Conservation (phyloP, 2,797 vertebrate species). For the Philypnodon macrostomus region DNA sequence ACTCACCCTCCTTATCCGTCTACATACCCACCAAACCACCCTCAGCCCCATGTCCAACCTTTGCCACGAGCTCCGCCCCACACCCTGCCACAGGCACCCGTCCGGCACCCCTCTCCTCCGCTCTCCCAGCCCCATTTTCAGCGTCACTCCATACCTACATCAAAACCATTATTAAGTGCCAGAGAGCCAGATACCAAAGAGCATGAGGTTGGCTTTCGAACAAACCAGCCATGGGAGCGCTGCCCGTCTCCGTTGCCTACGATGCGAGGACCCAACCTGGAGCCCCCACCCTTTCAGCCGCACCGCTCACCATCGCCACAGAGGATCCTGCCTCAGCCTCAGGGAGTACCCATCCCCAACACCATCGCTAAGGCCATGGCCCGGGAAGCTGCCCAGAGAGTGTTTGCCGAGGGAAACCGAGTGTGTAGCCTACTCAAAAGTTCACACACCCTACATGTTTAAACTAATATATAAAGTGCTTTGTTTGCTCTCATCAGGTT, state of each 20-base stretch:
- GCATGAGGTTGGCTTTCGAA: slow-evolving; percentile 72
- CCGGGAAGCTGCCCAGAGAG: slow-evolving; percentile 91
- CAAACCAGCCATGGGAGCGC: slow-evolving; percentile 87
- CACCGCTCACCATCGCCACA: slow-evolving; percentile 90
- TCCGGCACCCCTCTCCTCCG: slow-evolving; percentile 76
- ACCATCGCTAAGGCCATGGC: slow-evolving; percentile 97
- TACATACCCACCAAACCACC: slow-evolving; percentile 77
- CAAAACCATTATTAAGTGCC: slow-evolving; percentile 90
- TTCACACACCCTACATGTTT: background rate
- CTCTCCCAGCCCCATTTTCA: slow-evolving; percentile 79
- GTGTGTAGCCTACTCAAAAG: slow-evolving; percentile 57
- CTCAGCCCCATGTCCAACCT: slow-evolving; percentile 76
- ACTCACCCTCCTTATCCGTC: slow-evolving; percentile 76
- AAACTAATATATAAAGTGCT: background rate
- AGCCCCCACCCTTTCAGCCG: slow-evolving; percentile 81
- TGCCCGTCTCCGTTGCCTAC: slow-evolving; percentile 74
- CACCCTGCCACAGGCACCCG: slow-evolving; percentile 73
- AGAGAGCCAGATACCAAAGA: slow-evolving; percentile 96
- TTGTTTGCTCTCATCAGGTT: slow-evolving; percentile 68
- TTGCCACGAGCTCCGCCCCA: slow-evolving; percentile 72
- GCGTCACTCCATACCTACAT: slow-evolving; percentile 79
- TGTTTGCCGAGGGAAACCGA: slow-evolving; percentile 85
- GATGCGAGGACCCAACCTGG: slow-evolving; percentile 77
- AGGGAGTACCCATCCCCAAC: slow-evolving; percentile 88
- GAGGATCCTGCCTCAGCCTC: slow-evolving; percentile 94